These are phyloP conservation scores for Sebastes wilsoni DNA, from an alignment of 2,797 vertebrate species.

Conservation along the genomic window DNA sequence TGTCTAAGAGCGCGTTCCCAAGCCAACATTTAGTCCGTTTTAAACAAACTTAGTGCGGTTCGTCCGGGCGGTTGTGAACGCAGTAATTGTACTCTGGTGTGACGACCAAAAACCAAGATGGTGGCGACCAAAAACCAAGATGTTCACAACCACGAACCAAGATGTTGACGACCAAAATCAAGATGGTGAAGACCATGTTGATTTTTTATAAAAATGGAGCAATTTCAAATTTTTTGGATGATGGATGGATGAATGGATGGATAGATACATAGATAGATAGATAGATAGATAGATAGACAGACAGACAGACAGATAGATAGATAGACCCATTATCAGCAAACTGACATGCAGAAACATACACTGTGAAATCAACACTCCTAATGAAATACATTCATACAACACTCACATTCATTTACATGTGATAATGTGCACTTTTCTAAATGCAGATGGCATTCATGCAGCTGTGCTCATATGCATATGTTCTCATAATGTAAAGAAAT, in stretches of 20 bases:
- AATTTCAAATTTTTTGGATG: neutral
- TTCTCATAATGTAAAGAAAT: neutral
- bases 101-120: no score
- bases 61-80: no score
- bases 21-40: no score
- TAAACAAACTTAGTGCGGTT: no score
- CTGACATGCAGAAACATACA: neutral
- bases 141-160: fast-evolving
- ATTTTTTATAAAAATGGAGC: no score
- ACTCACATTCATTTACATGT: slow-evolving; percentile 1
- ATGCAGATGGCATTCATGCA: slow-evolving; percentile 1
- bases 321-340: neutral
- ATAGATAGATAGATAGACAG: fast-evolving
- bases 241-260: neutral
- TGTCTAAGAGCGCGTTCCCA: no score
- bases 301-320: no score
- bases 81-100: no score
- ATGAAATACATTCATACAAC: neutral
- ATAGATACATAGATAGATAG: no score
- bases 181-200: no score
- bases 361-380: neutral
- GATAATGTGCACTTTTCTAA: slow-evolving; percentile 12
- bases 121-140: no score
- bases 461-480: neutral
- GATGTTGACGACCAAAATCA: no score